Evolutionary conservation across 2,888 invertebrate genomes (phyloP).

Genomic region (Drosophila tripunctata): DNA sequence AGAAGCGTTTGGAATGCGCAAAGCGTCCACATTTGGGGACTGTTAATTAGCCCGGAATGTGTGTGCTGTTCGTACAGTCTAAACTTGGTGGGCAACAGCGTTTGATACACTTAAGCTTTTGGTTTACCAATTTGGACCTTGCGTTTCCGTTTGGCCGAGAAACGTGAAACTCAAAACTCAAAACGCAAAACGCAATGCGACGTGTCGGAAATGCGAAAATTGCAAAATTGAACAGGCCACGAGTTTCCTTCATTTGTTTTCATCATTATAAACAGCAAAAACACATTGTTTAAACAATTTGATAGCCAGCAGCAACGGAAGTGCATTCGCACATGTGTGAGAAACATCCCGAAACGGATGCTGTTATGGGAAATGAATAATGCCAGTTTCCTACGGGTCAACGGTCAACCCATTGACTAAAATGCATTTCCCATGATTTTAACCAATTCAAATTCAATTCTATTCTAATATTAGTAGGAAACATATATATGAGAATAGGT

Average conservation of each 20-base stretch:
- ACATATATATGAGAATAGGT: too few relatives aligned
- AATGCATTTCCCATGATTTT: constrained; percentile 3
- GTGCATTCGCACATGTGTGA: constrained; percentile 32
- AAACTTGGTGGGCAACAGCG: constrained; percentile 53
- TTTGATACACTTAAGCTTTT: constrained; percentile 73
- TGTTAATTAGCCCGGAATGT: constrained; percentile 34
- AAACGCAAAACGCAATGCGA: constrained; percentile 10
- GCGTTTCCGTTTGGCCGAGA: constrained; percentile 61
- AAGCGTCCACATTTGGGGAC: constrained; percentile 37
- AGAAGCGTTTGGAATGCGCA: constrained; percentile 46
- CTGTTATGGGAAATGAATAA: constrained; percentile 37
- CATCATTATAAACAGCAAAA: constrained; percentile 24
- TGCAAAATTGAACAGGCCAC: constrained; percentile 41
- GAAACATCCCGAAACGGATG: constrained; percentile 50
- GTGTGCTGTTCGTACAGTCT: constrained; percentile 27
- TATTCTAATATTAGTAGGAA: too few relatives aligned
- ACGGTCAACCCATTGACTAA: constrained; percentile 17
- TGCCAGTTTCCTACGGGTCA: constrained; percentile 39
- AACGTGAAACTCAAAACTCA: constrained; percentile 22
- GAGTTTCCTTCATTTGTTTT: constrained; percentile 30
- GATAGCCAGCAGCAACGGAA: constrained; percentile 26
- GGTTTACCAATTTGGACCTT: constrained; percentile 44
- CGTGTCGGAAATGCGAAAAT: constrained; percentile 47
- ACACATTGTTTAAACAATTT: constrained; percentile 33
- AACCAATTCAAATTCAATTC: too few relatives aligned